A percentile compares a stretch with the other conserved stretches of the same genome.
These are phyloP conservation scores for Carabus problematicus DNA, from an alignment of 2,888 invertebrate genomes.

Conservation along the genomic window DNA sequence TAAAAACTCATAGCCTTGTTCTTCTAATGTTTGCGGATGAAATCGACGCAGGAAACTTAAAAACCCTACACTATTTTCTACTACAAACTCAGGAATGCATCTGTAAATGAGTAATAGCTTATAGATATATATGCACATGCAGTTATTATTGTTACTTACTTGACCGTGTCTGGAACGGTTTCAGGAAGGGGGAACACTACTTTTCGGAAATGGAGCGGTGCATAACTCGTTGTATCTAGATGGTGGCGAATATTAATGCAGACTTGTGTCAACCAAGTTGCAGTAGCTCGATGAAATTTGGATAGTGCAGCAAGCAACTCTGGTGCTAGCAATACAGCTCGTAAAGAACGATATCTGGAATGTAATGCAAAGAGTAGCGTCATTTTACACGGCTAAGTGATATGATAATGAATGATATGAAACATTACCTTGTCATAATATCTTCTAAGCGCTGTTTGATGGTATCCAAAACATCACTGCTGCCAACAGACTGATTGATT, in stretches of 20 bases:
- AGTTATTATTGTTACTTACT: constrained; percentile 58
- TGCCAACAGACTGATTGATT: constrained; percentile 61
- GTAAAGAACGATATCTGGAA: constrained; percentile 72
- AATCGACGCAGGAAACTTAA: constrained; percentile 78
- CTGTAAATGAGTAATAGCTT: constrained; percentile 55
- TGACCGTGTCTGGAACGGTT: constrained; percentile 71
- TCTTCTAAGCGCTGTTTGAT: constrained; percentile 69
- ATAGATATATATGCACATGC: neutral
- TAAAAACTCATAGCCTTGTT: constrained; percentile 69
- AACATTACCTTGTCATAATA: constrained; percentile 69
- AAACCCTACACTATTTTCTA: constrained; percentile 86
- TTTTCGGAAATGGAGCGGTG: constrained; percentile 65
- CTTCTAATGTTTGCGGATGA: constrained; percentile 68
- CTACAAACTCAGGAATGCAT: constrained; percentile 88
- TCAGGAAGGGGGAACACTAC: constrained; percentile 71
- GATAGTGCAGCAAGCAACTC: constrained; percentile 73
- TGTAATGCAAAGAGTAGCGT: neutral
- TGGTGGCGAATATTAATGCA: constrained; percentile 63
- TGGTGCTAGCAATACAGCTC: constrained; percentile 79
- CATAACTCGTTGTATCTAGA: constrained; percentile 61
- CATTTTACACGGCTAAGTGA: neutral
- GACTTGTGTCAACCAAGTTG: constrained; percentile 87
- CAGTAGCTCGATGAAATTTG: constrained; percentile 81
- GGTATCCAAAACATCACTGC: constrained; percentile 65
- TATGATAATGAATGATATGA: neutral